A percentile compares a stretch with the other conserved stretches of the same genome.
Evolutionary conservation across 2,113 vertebrate genomes (phyloP).

Genomic region (Zosterops hypoxanthus): DNA sequence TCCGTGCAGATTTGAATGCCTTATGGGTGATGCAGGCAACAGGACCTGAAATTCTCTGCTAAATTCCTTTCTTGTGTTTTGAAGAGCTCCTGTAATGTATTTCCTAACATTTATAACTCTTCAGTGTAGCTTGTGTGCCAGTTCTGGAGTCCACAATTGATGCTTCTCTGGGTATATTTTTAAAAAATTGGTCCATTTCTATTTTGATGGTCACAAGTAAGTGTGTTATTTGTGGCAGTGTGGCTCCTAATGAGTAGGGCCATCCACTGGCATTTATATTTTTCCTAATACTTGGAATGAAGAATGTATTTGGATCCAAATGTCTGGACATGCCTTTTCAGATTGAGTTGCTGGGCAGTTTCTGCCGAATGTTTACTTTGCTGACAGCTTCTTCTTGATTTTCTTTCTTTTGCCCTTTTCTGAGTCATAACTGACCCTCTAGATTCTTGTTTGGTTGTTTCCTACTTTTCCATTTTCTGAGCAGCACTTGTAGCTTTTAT

Average conservation of each 20-base stretch:
- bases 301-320: background rate
- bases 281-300: background rate
- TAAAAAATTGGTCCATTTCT: background rate
- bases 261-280: background rate
- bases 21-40: background rate
- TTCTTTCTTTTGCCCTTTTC: constrained; percentile 51
- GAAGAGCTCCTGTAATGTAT: background rate
- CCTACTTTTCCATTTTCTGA: background rate
- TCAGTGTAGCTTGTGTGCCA: background rate
- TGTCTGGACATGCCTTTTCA: background rate
- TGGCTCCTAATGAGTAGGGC: background rate
- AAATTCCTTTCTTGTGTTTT: background rate
- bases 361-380: background rate
- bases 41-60: background rate
- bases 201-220: background rate
- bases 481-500: background rate
- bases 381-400: background rate
- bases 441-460: constrained; percentile 18
- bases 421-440: constrained; percentile 55
- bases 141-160: background rate
- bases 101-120: background rate
- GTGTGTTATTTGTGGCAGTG: background rate
- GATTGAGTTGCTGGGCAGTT: constrained; percentile 11
- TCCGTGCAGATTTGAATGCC: background rate
- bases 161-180: background rate